Evolutionary conservation across 2,888 invertebrate genomes (phyloP), one percentile per base, ranked within the genome.

Genomic region (Pharmacophagus antenor): DNA sequence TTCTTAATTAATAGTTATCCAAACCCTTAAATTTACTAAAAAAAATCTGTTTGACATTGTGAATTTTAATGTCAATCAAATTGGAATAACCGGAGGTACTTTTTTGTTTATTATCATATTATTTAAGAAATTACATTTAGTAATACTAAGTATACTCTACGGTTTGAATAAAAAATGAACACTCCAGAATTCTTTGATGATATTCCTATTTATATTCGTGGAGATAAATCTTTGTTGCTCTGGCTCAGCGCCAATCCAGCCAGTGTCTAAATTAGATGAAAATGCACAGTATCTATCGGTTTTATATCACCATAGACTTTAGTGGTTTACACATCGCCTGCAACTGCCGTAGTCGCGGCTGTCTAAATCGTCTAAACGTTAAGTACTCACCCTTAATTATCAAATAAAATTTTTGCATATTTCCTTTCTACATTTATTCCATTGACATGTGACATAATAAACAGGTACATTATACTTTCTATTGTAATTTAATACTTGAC

Each of bases 261-360:
- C 63, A 62, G 67, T 66, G 70, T 70, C 72, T 71, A 71, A 78
- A 73, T 77, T 74, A 70, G 69, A 75, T 65, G 70, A 75, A 81
- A 79, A 72, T 77, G 74, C 73, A 77, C 65, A 67, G 68, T 76
- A 71, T 73, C 70, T 74, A 68, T 74, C 68, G 68, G 67, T 73
- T 72, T 70, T 65, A 65, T 68, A 70, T 67, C 69, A 69, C 68
- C 61, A 70, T 67, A 62, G 59, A 62, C 62, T 59, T 55, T 53
- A 62, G 62, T 60, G 65, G 66, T 65, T 66, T 67, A 63, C 62
- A 65, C 60, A 62, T 55, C 51, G 62, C 46, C 55, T 62, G 55
- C 58, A 50, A 52, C 42, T 46, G 10, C n/a, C 44, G 17, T 15
- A 18, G n/a, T n/a, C n/a, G n/a, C n/a, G 12, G 12, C 17, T 5